These are phyloP conservation scores for Cancer borealis DNA, from an alignment of 2,888 invertebrate species.

Conservation along the genomic window DNA sequence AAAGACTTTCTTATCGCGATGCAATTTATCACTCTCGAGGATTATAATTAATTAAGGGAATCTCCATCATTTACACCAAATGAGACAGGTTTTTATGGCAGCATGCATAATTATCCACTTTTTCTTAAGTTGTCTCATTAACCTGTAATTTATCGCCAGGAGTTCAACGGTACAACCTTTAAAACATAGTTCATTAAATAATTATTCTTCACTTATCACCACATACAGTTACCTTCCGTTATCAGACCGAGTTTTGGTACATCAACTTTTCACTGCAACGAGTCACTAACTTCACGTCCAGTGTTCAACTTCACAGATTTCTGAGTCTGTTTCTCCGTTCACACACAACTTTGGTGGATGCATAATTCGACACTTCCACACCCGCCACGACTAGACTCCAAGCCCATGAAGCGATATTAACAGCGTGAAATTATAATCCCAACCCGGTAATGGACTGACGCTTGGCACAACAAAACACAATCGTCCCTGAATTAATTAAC, in stretches of 20 bases:
- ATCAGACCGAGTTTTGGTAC: background rate
- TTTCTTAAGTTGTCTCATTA: slow-evolving; percentile 33
- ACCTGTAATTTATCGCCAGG: background rate
- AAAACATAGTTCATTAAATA: background rate
- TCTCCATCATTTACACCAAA: slow-evolving; percentile 39
- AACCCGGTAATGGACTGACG: background rate
- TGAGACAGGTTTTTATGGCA: slow-evolving; percentile 15
- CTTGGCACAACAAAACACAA: background rate
- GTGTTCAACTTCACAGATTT: slow-evolving; percentile 32
- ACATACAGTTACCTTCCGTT: background rate
- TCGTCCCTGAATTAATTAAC: background rate
- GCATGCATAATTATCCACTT: slow-evolving; percentile 33
- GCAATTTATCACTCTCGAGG: background rate
- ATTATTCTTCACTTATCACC: background rate
- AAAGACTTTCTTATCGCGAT: background rate
- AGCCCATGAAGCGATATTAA: background rate
- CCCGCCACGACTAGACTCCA: background rate
- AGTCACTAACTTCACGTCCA: background rate
- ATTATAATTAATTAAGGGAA: slow-evolving; percentile 33
- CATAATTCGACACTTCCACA: background rate
- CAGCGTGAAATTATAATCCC: background rate
- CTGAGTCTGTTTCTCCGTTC: background rate
- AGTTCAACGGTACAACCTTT: background rate
- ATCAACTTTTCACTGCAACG: background rate
- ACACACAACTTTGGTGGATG: background rate